phyloP scores from a whole-genome alignment of 2,113 vertebrate genomes.

The Sinocyclocheilus maitianheensis region DNA sequence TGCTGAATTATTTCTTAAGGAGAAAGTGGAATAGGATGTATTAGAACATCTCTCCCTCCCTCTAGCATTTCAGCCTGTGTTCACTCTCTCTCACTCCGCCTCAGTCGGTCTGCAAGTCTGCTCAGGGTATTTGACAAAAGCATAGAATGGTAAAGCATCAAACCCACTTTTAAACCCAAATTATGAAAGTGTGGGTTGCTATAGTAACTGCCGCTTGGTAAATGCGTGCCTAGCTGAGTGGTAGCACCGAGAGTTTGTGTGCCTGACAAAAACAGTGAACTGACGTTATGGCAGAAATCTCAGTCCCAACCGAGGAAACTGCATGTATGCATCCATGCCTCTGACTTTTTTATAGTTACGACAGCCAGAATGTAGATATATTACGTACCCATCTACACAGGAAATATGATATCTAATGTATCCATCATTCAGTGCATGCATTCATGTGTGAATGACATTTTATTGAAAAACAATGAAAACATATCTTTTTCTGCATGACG shows the following conservation, averaged over 20 bases:
- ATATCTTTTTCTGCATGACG: neutral
- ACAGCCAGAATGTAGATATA: neutral
- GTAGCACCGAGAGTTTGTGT: constrained; percentile 55
- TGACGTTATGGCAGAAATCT: constrained; percentile 55
- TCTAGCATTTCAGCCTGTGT: neutral
- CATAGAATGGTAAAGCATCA: constrained; percentile 56
- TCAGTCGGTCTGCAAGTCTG: constrained; percentile 15
- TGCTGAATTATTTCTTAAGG: constrained; percentile 76
- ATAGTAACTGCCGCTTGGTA: constrained; percentile 67
- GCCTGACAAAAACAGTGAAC: constrained; percentile 52
- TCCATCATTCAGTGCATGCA: neutral
- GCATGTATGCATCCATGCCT: constrained; percentile 53
- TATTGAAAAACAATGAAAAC: constrained; percentile 31
- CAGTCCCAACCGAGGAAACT: constrained; percentile 62
- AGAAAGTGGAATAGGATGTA: constrained; percentile 75
- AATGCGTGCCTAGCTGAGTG: constrained; percentile 70
- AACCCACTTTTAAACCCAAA: constrained; percentile 69
- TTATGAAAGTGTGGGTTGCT: constrained; percentile 69
- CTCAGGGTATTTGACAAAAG: constrained; percentile 28
- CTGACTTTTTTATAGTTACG: constrained; percentile 20
- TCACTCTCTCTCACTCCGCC: constrained; percentile 32
- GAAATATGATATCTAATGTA: constrained; percentile 16
- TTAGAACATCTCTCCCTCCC: constrained; percentile 49
- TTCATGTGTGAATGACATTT: constrained; percentile 24
- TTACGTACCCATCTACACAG: neutral